These are phyloP conservation scores for Equus quagga DNA, from an alignment of 2,113 vertebrate species.

Conservation along the genomic window DNA sequence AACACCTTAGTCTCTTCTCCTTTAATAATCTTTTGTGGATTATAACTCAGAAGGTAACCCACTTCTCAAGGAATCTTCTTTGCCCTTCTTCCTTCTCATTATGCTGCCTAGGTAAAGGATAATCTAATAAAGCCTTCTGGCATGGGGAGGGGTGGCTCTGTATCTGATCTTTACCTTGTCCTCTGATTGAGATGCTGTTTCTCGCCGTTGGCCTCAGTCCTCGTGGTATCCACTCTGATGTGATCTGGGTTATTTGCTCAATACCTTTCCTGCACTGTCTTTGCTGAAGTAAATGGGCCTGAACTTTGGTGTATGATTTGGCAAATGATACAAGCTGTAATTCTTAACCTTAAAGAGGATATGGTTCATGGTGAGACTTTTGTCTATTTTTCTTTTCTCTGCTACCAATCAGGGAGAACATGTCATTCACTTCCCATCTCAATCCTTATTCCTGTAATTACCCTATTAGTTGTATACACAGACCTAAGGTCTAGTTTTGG, in stretches of 20 bases:
- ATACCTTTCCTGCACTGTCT: neutral
- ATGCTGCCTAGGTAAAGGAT: neutral
- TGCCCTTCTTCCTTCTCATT: neutral
- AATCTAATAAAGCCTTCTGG: neutral
- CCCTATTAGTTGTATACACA: neutral
- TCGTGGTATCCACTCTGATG: neutral
- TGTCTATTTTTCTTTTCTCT: neutral
- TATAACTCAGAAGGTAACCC: neutral
- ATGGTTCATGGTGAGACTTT: neutral
- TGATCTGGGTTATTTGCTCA: neutral
- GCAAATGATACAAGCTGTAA: neutral
- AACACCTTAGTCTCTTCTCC: neutral
- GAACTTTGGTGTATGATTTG: neutral
- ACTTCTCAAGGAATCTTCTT: neutral
- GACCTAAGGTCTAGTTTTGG: neutral
- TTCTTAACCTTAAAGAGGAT: neutral
- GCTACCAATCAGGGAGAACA: neutral
- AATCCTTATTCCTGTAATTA: neutral
- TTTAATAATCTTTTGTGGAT: neutral
- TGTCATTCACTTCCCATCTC: neutral
- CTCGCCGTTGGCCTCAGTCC: neutral
- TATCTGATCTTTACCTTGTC: accelerated
- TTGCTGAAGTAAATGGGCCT: neutral
- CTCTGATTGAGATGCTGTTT: neutral
- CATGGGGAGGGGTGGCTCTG: accelerated